Percentiles rank a stretch among this genome's conserved stretches.
Conservation (phyloP, 2,797 vertebrate genomes). For the Loris lydekkerianus region DNA sequence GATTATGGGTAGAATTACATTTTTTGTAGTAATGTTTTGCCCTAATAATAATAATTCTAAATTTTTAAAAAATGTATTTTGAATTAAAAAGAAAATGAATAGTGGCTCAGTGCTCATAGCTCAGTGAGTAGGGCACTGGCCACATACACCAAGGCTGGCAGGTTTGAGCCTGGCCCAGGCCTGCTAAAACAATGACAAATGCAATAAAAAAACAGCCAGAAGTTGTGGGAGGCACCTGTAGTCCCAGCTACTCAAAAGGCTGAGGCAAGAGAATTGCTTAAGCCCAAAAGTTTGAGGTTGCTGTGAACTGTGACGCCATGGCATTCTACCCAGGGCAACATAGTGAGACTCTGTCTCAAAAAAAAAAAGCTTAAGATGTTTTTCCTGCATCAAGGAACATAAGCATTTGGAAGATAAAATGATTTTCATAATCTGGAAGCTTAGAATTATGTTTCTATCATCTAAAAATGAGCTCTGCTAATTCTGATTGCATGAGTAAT, state of each 20-base stretch:
- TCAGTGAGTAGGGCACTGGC: too few species aligned
- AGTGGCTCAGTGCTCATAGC: too few species aligned
- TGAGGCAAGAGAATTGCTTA: too few species aligned
- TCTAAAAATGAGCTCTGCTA: slow-evolving; percentile 39
- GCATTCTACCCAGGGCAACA: too few species aligned
- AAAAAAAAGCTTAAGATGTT: not conserved
- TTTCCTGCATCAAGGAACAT: slow-evolving; percentile 5
- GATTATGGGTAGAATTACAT: slow-evolving; percentile 25
- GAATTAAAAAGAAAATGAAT: not conserved
- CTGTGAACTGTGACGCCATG: too few species aligned
- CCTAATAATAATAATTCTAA: not conserved
- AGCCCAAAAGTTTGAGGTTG: too few species aligned
- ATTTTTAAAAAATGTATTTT: slow-evolving; percentile 2
- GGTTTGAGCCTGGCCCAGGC: too few species aligned
- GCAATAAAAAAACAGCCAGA: too few species aligned
- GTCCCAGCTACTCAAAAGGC: too few species aligned
- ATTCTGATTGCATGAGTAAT: slow-evolving; percentile 10
- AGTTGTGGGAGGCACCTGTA: too few species aligned
- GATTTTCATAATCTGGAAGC: slow-evolving; percentile 34
- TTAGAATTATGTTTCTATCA: slow-evolving; percentile 53
- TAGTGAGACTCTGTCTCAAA: not conserved
- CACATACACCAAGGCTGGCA: too few species aligned
- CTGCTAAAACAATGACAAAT: too few species aligned
- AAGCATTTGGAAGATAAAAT: slow-evolving; percentile 68
- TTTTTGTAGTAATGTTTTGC: slow-evolving; percentile 50